Evolutionary conservation across 2,113 vertebrate species (phyloP), one percentile per base, ranked within the genome.

Genomic region (Macquaria australasica): DNA sequence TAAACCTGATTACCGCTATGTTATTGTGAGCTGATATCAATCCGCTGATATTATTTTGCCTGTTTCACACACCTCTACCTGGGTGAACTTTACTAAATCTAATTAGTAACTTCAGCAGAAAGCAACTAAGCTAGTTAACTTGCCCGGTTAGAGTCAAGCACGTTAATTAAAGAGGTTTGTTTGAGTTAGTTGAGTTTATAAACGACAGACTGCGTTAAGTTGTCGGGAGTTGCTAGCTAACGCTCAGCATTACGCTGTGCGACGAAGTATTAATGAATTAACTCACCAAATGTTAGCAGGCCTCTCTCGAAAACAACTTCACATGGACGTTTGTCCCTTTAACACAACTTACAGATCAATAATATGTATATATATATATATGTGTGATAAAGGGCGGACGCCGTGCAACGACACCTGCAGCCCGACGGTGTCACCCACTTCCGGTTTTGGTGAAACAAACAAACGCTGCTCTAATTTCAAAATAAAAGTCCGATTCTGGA

Each of bases 371-470:
- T n/a, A n/a, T n/a, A n/a, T n/a, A n/a, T n/a, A n/a, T n/a, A n/a
- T n/a, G n/a, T n/a, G n/a, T 10, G 23, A 12, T 15, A 16, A 7
- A 34, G 2, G 4, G 2, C 0, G 3, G 18, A 0, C n/a, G 23
- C 1, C n/a, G 31, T 3, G n/a, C n/a, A 55, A 31, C 9, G 6
- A 5, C 39, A 73, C 56, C 10, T 2, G 14, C 50, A 25, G 12
- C 0, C 1, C 20, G 10, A 8, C 5, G 39, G 5, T 15, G 12
- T 20, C n/a, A 12, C 0, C 0, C 21, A 92, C 89, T 92, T 93
- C 93, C 93, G 87, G 87, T 77, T 85, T 79, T 50, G n/a, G n/a
- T n/a, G 6, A 6, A 67, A 41, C 58, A 16, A 41, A 58, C 9
- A 48, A 48, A 39, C 53, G 5, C 2, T 0, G 12, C 1, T 41